A percentile compares a stretch with the other conserved stretches of the same genome.
Evolutionary conservation across 2,888 invertebrate species (phyloP).

Genomic region (Aproaerema taeniolella): DNA sequence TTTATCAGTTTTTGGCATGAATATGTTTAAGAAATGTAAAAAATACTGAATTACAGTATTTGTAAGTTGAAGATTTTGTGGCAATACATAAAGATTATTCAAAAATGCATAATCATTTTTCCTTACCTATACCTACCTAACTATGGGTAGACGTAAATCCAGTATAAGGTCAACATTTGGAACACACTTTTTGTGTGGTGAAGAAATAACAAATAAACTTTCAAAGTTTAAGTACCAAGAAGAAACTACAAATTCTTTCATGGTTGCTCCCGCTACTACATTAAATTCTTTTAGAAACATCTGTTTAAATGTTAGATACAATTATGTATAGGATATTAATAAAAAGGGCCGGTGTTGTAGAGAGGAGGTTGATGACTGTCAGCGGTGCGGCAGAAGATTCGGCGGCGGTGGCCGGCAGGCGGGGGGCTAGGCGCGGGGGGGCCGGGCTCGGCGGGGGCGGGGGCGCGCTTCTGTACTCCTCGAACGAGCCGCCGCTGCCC

Average conservation of each 20-base stretch:
- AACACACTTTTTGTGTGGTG: too few relatives aligned
- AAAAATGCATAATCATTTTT: constrained; percentile 6
- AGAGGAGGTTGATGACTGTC: constrained; percentile 22
- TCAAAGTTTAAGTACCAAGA: too few relatives aligned
- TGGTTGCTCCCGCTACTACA: constrained; percentile 11
- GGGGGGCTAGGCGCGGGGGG: constrained; percentile 62
- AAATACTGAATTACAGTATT: too few relatives aligned
- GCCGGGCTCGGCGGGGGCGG: constrained; percentile 52
- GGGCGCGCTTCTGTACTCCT: constrained; percentile 35
- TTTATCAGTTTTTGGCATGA: too few relatives aligned
- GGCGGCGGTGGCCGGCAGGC: constrained; percentile 51
- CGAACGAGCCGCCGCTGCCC: constrained; percentile 58
- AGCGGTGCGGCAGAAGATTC: constrained; percentile 34
- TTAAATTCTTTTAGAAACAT: too few relatives aligned
- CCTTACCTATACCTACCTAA: constrained; percentile 4
- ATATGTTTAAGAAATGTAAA: too few relatives aligned
- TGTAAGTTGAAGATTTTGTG: too few relatives aligned
- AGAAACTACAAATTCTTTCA: constrained; percentile 7
- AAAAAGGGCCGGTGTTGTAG: constrained; percentile 19
- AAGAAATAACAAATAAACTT: too few relatives aligned
- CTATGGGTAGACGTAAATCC: constrained; percentile 5
- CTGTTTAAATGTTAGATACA: background rate
- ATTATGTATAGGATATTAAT: constrained; percentile 11
- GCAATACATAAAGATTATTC: constrained; percentile 8
- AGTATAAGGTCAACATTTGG: constrained; percentile 8